A percentile compares a stretch with the other conserved stretches of the same genome.
phyloP scores from a whole-genome alignment of 2,797 vertebrate species.

The Gobionotothen gibberifrons region DNA sequence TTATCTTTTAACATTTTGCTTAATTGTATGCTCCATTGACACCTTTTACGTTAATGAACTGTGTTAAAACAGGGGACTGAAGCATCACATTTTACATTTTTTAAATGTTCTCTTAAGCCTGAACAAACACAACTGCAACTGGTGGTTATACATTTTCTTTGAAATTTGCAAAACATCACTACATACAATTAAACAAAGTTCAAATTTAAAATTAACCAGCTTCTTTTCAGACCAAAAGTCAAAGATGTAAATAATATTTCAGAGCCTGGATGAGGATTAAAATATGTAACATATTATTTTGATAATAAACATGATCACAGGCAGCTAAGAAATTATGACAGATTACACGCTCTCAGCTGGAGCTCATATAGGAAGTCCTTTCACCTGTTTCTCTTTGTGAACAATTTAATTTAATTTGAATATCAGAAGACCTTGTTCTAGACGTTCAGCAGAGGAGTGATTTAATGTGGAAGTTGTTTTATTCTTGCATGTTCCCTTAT shows the following conservation, averaged over 20 bases:
- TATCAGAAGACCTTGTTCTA: slow-evolving; percentile 6
- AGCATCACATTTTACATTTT: not conserved
- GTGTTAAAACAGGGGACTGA: not conserved
- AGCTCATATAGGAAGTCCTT: slow-evolving; percentile 56
- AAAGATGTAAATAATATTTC: not conserved
- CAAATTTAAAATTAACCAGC: no score
- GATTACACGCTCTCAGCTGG: not conserved
- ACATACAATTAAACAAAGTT: no score
- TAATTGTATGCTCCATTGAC: not conserved
- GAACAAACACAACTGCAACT: not conserved
- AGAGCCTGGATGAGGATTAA: not conserved
- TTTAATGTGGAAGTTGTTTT: slow-evolving; percentile 45
- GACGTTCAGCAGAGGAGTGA: slow-evolving; percentile 49
- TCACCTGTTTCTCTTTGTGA: slow-evolving; percentile 54
- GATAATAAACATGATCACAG: no score
- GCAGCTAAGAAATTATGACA: no score
- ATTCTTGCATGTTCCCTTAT: slow-evolving; percentile 8
- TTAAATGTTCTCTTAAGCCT: not conserved
- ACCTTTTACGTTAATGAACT: not conserved
- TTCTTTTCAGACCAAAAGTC: not conserved
- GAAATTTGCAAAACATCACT: no score
- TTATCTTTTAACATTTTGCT: not conserved
- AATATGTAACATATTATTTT: no score
- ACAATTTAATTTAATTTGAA: slow-evolving; percentile 16
- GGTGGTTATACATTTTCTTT: not conserved